Base-by-base conservation (phyloP, 2,113 vertebrate genomes). In the Rhizomys pruinosus region DNA sequence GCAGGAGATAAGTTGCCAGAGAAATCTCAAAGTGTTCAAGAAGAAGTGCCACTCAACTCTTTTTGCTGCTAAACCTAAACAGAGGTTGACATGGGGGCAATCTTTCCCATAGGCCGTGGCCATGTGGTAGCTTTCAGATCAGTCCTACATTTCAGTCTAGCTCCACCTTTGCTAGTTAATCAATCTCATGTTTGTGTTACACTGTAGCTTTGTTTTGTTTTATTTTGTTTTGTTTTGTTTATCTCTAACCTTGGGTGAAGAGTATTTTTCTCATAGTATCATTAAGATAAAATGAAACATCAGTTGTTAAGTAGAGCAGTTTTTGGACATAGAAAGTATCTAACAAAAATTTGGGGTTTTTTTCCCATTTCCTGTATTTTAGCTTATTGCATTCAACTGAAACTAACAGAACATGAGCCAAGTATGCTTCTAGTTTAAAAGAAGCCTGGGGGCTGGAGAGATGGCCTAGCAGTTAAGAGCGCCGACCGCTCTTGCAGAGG, bases 211-310 rank as follows among this genome's bases (percentile, higher is more conserved):
- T 52, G 47, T 7, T 6, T 52, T 52, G 47, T 52, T 52, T 52
- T 52, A 7, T 52, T 52, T 6, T 52, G 6, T 52, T 52, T 52
- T 52, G 47, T 52, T 96, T 68, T 74, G 81, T 80, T 90, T 73
- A 77, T 64, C 61, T 87, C 2, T 87, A 57, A 91, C 61, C 47
- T 84, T 19, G 17, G 25, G 25, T 88, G 77, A 68, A 74, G 32
- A 64, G 52, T 59, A 57, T 23, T 87, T 64, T 72, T 37, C 39
- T 39, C 15, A 66, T 66, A 71, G 34, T n/a, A 52, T 85, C 52
- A 23, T 84, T 84, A 42, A 72, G 47, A 44, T 85, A 84, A 90
- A 93, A 79, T 74, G 22, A 84, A 94, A 55, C 91, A 74, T 69
- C 1, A 20, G 52, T 39, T 47, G 16, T 84, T 42, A 71, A 52